phyloP scores from a whole-genome alignment of 2,888 invertebrate species.

The Melangyna quadrimaculata region DNA sequence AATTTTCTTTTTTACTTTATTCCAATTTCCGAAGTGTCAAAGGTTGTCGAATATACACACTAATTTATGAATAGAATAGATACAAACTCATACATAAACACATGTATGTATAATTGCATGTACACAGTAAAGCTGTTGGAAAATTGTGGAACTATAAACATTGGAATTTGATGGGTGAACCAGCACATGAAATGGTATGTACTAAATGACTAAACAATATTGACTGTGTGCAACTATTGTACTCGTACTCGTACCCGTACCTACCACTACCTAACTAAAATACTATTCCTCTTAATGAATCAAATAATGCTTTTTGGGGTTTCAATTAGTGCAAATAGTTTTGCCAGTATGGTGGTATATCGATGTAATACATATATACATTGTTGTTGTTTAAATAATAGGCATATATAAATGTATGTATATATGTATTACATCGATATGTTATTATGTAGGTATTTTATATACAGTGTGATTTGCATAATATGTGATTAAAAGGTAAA shows the following conservation, averaged over 20 bases:
- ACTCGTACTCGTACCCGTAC: too few relatives aligned
- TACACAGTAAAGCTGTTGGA: not conserved
- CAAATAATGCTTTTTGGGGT: constrained; percentile 69
- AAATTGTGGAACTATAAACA: constrained; percentile 29
- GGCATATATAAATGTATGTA: too few relatives aligned
- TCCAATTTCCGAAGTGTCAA: constrained; percentile 46
- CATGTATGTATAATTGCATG: too few relatives aligned
- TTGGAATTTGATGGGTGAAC: not conserved
- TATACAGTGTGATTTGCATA: too few relatives aligned
- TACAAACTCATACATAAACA: too few relatives aligned
- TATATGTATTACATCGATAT: too few relatives aligned
- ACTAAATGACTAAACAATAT: constrained; percentile 61
- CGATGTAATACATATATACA: too few relatives aligned
- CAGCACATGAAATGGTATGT: constrained; percentile 45
- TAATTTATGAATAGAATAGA: not conserved
- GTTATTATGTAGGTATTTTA: too few relatives aligned
- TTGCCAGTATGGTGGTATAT: too few relatives aligned
- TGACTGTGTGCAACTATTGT: constrained; percentile 23
- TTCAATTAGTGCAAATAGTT: constrained; percentile 68
- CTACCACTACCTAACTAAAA: too few relatives aligned
- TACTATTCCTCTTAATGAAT: constrained; percentile 38
- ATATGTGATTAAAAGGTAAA: too few relatives aligned
- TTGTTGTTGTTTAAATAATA: too few relatives aligned
- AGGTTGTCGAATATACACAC: not conserved
- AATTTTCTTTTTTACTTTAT: constrained; percentile 43